A percentile compares a stretch with the other conserved stretches of the same genome.
phyloP scores from a whole-genome alignment of 2,113 vertebrate genomes.

The Melanocharis versteri region DNA sequence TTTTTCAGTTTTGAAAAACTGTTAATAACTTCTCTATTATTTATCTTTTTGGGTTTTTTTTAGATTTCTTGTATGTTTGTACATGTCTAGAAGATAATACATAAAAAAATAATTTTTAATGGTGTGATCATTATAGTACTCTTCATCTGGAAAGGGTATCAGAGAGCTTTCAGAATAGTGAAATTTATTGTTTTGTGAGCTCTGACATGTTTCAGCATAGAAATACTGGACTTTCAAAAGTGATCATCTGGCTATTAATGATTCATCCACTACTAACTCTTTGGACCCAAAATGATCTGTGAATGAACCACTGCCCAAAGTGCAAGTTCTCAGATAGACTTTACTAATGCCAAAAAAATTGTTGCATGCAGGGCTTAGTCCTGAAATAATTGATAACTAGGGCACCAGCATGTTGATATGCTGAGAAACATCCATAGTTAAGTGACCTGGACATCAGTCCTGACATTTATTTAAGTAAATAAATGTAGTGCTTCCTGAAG shows the following conservation, averaged over 20 bases:
- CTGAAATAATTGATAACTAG: not conserved
- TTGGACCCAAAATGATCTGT: not conserved
- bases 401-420: not conserved
- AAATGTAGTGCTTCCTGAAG: not conserved
- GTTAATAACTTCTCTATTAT: not conserved
- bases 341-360: not conserved
- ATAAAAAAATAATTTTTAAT: not conserved
- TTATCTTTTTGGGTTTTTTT: not conserved
- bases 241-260: not conserved
- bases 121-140: not conserved
- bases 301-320: not conserved
- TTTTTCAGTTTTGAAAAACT: not conserved
- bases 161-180: not conserved
- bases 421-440: not conserved
- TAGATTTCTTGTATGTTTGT: not conserved
- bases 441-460: not conserved
- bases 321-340: not conserved
- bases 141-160: not conserved
- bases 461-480: not conserved
- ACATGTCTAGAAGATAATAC: not conserved
- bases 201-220: not conserved
- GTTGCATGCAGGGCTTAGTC: not conserved
- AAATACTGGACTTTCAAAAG: not conserved
- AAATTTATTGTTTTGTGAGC: not conserved
- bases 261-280: not conserved